Base-by-base conservation (phyloP, 2,113 vertebrate species). In the Lophochroa leadbeateri region DNA sequence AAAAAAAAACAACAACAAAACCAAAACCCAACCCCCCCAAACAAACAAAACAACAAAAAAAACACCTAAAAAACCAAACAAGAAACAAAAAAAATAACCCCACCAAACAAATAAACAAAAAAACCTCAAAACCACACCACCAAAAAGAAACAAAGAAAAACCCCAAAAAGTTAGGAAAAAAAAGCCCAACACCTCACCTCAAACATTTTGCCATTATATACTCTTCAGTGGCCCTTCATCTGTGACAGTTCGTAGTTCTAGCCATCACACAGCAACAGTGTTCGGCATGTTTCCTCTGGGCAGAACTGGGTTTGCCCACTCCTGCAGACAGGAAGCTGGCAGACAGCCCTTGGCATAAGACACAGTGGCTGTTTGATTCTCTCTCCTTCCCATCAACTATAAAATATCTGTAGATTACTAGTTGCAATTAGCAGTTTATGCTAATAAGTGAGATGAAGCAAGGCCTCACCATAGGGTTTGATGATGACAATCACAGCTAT, bases 261-360 rank as follows among this genome's bases (percentile, higher is more conserved):
- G 18, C n/a, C 9, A 7, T 9, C 35, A 3, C 9, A 9, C 19
- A 46, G 21, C 2, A 6, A 46, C 0, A 7, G n/a, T 3, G 14
- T 15, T 37, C 67, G 44, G 41, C 8, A 4, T 8, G 8, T 25
- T 37, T 20, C 44, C 43, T 39, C 57, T 11, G 31, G 24, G 31
- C 41, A 60, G 29, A 52, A 18, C n/a, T 0, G 9, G 23, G 27
- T 47, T n/a, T 57, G 3, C 39, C 18, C 4, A 2, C 11, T 64
- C 64, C 20, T n/a, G 55, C 13, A 78, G 33, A 2, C 4, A 25
- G 53, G 29, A 50, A 28, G 31, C 25, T 10, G 20, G 63, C 41
- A 79, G 10, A 25, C 4, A 44, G 43, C 15, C n/a, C 28, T 39
- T 27, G 28, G 31, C 57, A 76, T 31, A 35, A 46, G 13, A 4